These are phyloP conservation scores for Ceraclea dissimilis DNA, from an alignment of 2,888 invertebrate genomes.

Conservation along the genomic window DNA sequence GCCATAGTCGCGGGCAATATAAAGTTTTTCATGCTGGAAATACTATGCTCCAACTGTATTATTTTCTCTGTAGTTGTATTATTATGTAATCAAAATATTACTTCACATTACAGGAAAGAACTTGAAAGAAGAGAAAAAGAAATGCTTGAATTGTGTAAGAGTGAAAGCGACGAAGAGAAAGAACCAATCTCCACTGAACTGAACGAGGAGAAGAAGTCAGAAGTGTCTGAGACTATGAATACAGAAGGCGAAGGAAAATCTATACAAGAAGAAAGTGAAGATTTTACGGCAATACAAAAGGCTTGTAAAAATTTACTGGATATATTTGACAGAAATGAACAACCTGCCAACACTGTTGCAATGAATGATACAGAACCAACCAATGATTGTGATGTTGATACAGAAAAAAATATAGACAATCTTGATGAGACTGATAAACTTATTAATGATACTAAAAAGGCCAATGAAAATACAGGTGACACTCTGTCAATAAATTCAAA, in stretches of 20 bases:
- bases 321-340: constrained; percentile 4
- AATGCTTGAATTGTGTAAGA: constrained; percentile 68
- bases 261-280: neutral
- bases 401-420: constrained; percentile 29
- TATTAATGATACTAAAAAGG: neutral
- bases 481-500: no score
- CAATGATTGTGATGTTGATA: constrained; percentile 7
- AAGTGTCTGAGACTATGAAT: no score
- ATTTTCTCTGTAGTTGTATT: no score
- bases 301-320: constrained; percentile 9
- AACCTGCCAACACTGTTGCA: neutral
- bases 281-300: neutral
- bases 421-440: neutral
- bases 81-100: no score
- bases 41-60: no score
- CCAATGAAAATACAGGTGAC: no score
- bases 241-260: neutral
- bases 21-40: no score
- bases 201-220: neutral
- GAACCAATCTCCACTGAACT: constrained; percentile 23
- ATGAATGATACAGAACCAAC: neutral
- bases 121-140: constrained; percentile 67
- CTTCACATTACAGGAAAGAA: constrained; percentile 44
- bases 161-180: constrained; percentile 54
- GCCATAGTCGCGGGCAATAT: no score